phyloP scores from a whole-genome alignment of 2,888 invertebrate genomes.

The Perizoma flavofasciatum region DNA sequence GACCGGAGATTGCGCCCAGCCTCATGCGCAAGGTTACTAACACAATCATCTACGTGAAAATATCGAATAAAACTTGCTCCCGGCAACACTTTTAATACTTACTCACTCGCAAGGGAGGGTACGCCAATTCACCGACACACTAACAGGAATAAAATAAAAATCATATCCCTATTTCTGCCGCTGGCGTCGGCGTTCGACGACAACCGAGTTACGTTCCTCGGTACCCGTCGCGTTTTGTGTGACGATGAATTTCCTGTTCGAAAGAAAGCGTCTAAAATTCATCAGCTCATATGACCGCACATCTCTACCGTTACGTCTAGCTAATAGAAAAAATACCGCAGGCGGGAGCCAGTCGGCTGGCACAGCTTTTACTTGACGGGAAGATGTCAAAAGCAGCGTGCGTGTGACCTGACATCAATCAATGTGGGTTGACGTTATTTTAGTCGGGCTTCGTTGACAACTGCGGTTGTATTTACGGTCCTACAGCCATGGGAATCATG shows the following conservation, averaged over 20 bases:
- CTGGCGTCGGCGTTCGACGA: constrained; percentile 40
- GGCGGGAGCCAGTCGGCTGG: constrained; percentile 58
- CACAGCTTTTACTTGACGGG: constrained; percentile 71
- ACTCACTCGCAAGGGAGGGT: constrained; percentile 49
- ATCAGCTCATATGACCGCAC: constrained; percentile 61
- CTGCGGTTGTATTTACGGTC: constrained; percentile 50
- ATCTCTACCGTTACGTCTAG: constrained; percentile 58
- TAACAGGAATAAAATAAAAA: constrained; percentile 56
- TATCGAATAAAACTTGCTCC: constrained; percentile 72
- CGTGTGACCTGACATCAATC: constrained; percentile 76
- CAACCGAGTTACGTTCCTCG: constrained; percentile 45
- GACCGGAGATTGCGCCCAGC: constrained; percentile 79
- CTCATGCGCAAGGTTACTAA: constrained; percentile 76
- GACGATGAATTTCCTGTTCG: constrained; percentile 61
- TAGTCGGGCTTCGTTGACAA: constrained; percentile 56
- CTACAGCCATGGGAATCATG: constrained; percentile 35
- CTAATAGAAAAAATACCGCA: constrained; percentile 58
- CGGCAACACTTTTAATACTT: constrained; percentile 62
- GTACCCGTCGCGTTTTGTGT: constrained; percentile 44
- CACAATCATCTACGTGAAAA: constrained; percentile 79
- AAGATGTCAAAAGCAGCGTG: constrained; percentile 73
- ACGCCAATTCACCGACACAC: constrained; percentile 50
- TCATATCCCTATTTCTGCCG: constrained; percentile 47
- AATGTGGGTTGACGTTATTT: constrained; percentile 71
- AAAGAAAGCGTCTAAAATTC: constrained; percentile 59